Evolutionary conservation across 2,797 vertebrate genomes (phyloP), one percentile per base, ranked within the genome.

Genomic region (Gallinago stenura): DNA sequence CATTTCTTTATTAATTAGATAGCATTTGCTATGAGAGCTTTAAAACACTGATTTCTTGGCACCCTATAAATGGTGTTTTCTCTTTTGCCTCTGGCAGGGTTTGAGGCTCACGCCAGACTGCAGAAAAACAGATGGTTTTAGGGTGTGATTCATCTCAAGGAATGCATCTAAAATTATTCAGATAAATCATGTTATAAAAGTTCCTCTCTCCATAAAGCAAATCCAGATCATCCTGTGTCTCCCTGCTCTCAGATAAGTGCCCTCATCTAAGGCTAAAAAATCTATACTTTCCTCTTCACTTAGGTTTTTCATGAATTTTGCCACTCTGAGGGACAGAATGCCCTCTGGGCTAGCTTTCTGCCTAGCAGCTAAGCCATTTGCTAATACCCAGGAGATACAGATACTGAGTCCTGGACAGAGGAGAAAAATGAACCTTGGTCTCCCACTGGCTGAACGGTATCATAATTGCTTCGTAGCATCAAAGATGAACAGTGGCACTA

Each of bases 111-210:
- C 24, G 35, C 18, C 58, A 30, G 41, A 61, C 37, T 83, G 15
- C 22, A 93, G 83, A 78, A 25, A 93, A 90, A 78, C 45, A 57
- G 10, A 39, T 72, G 41, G 1, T 53, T 93, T 83, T 76, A 69
- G 26, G 11, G 26, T 75, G 33, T 62, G 58, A 83, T 93, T 94
- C 46, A 69, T 93, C 69, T 86, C 21, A 25, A 83, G 21, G 50
- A 83, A 84, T 65, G 46, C 45, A 86, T 79, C n/a, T 88, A 83
- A 91, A 91, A 91, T 88, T 95, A 76, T 91, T 93, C 61, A 54
- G 72, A 54, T 94, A 93, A 91, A 95, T 88, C 65, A 53, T 10
- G 11, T 46, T 76, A 41, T 13, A 72, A 41, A 76, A 69, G 31
- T 91, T 83, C 37, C 12, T 71, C 41, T 93, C 39, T 89, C 31